Conservation (phyloP, 2,797 vertebrate species). For the Coregonus ussuriensis region DNA sequence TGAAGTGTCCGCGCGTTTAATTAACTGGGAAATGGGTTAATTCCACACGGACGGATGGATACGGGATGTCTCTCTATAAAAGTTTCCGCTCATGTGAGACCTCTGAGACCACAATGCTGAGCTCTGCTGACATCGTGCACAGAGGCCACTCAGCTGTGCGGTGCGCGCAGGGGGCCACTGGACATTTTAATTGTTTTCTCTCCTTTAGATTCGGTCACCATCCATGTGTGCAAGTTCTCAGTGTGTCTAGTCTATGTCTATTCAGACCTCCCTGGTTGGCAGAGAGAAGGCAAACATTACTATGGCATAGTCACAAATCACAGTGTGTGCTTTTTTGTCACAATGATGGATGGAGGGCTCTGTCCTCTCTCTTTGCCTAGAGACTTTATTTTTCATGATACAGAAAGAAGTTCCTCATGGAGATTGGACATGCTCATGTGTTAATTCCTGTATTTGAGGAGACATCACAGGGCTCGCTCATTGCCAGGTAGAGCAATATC, state of each 20-base stretch:
- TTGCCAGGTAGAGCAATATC: background rate
- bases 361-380: background rate
- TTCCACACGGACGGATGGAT: conserved; percentile 56
- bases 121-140: conserved; percentile 13
- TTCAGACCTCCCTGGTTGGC: background rate
- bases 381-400: background rate
- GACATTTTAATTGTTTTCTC: background rate
- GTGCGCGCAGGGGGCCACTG: background rate
- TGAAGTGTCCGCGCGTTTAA: conserved; percentile 40
- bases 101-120: conserved; percentile 40
- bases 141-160: conserved; percentile 39
- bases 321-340: background rate
- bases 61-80: conserved; percentile 19
- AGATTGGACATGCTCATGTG: background rate
- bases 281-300: background rate
- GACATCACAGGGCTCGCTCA: background rate
- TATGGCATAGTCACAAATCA: background rate
- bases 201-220: background rate
- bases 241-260: background rate
- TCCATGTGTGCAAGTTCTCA: background rate
- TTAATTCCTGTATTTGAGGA: conserved; percentile 5
- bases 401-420: background rate
- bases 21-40: conserved; percentile 62
- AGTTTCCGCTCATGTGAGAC: background rate
- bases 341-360: background rate